A percentile compares a stretch with the other conserved stretches of the same genome.
phyloP scores from a whole-genome alignment of 2,797 vertebrate species.

The Mallotus villosus region DNA sequence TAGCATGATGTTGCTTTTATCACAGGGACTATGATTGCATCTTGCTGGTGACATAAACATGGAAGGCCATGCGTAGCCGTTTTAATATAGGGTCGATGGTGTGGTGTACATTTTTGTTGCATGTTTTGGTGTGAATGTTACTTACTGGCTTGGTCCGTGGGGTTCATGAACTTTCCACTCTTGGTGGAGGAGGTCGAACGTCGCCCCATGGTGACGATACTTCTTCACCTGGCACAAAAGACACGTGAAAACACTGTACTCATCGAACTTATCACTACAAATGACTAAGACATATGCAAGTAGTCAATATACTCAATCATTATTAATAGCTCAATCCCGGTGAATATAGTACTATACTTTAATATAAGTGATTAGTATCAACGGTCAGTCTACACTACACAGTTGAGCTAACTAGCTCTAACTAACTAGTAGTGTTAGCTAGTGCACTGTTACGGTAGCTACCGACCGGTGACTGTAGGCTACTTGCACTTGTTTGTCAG shows the following conservation, averaged over 20 bases:
- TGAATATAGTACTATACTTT: neutral
- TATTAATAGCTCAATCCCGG: neutral
- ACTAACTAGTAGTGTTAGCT: slow-evolving; percentile 33
- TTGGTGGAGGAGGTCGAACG: slow-evolving; percentile 99
- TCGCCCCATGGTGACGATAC: slow-evolving; percentile 84
- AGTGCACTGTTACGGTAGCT: slow-evolving; percentile 35
- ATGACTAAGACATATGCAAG: too few relatives aligned
- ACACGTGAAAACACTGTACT: neutral
- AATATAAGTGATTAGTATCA: neutral
- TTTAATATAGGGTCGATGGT: too few relatives aligned
- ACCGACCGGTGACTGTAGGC: neutral
- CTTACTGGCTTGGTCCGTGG: slow-evolving; percentile 97
- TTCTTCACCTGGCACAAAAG: slow-evolving; percentile 54
- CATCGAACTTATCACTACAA: too few relatives aligned
- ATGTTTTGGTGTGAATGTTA: slow-evolving; percentile 37
- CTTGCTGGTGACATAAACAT: too few relatives aligned
- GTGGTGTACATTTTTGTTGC: too few relatives aligned
- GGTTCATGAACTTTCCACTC: slow-evolving; percentile 99
- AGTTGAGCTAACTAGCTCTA: neutral
- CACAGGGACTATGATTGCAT: neutral
- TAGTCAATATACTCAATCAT: neutral
- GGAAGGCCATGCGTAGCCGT: too few relatives aligned
- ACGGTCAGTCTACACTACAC: too few relatives aligned
- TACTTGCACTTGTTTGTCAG: too few relatives aligned
- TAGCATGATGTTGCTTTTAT: neutral